A percentile compares a stretch with the other conserved stretches of the same genome.
Evolutionary conservation across 2,113 vertebrate genomes (phyloP).

Genomic region (Petaurus breviceps): DNA sequence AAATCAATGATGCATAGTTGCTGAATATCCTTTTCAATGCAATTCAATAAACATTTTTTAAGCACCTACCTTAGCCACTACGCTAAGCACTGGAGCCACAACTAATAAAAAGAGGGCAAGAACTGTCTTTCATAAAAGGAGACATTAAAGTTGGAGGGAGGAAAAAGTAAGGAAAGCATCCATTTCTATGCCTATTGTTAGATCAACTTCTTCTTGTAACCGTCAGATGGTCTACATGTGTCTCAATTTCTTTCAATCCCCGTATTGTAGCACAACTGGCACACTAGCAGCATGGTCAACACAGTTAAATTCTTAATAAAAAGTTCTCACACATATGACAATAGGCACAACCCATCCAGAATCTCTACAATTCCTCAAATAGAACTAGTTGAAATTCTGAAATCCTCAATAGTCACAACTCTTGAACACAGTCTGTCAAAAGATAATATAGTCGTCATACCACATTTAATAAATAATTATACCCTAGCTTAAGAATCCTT

Average conservation of each 20-base stretch:
- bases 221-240: not conserved
- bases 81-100: not conserved
- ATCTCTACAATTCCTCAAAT: not conserved
- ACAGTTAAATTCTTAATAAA: not conserved
- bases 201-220: not conserved
- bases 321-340: not conserved
- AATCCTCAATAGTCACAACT: not conserved
- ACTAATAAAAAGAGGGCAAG: not conserved
- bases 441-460: not conserved
- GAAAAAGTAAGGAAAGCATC: not conserved
- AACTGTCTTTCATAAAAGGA: not conserved
- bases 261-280: not conserved
- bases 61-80: not conserved
- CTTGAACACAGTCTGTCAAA: not conserved
- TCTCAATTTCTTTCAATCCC: not conserved
- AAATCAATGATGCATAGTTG: not conserved
- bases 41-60: not conserved
- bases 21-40: not conserved
- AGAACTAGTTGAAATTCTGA: not conserved
- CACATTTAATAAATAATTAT: not conserved
- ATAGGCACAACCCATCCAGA: not conserved
- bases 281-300: not conserved
- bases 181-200: not conserved
- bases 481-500: not conserved
- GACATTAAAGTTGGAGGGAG: not conserved